Evolutionary conservation across 2,888 invertebrate genomes (phyloP).

Genomic region (Eupithecia vulgata): DNA sequence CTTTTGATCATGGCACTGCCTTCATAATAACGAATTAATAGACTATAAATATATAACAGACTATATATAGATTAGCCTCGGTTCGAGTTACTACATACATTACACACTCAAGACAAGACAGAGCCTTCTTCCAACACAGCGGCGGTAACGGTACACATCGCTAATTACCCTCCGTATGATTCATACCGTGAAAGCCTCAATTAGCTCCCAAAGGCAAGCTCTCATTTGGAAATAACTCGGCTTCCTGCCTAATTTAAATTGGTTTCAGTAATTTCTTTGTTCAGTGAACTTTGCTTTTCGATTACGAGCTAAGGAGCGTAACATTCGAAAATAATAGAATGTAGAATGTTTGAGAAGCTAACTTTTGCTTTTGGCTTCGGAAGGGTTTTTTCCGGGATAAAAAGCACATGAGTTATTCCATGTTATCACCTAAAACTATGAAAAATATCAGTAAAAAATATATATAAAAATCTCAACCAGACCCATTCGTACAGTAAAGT

Average conservation of each 20-base stretch:
- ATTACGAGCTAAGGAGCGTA: background rate
- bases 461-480: no score
- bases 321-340: background rate
- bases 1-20: background rate
- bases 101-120: slow-evolving; percentile 17
- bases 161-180: slow-evolving; percentile 45
- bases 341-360: background rate
- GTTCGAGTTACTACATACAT: background rate
- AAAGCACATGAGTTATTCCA: no score
- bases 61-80: background rate
- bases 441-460: no score
- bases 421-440: no score
- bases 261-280: slow-evolving; percentile 10
- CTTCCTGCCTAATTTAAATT: slow-evolving; percentile 17
- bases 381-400: no score
- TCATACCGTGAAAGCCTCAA: slow-evolving; percentile 50
- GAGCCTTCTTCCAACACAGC: slow-evolving; percentile 27
- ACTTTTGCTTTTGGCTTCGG: background rate
- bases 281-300: slow-evolving; percentile 13
- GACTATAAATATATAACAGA: no score
- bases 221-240: slow-evolving; percentile 32
- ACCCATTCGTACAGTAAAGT: no score
- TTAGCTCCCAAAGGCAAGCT: slow-evolving; percentile 42
- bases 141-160: slow-evolving; percentile 36
- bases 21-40: background rate